phyloP scores from a whole-genome alignment of 2,113 vertebrate genomes.

The Xenopus tropicalis region DNA sequence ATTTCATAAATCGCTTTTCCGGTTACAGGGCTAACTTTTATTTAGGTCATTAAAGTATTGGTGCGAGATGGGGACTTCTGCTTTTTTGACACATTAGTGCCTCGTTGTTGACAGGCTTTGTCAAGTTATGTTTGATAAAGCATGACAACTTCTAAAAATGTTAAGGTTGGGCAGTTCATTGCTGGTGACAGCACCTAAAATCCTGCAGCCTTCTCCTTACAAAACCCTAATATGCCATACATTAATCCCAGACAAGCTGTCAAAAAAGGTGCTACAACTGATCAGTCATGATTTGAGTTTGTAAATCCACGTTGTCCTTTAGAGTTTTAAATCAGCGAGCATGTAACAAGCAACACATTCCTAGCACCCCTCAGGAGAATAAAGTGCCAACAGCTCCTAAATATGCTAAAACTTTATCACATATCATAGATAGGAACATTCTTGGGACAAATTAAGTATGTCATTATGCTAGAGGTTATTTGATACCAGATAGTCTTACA shows the following conservation, averaged over 20 bases:
- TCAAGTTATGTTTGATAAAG: slow-evolving; percentile 56
- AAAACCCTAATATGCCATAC: slow-evolving; percentile 38
- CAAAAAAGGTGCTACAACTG: slow-evolving; percentile 50
- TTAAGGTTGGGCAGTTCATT: slow-evolving; percentile 60
- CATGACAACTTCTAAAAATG: slow-evolving; percentile 62
- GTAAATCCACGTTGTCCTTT: slow-evolving; percentile 57
- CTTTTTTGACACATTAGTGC: slow-evolving; percentile 25
- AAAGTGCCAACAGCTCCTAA: slow-evolving; percentile 3
- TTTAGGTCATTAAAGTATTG: not conserved
- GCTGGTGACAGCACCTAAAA: slow-evolving; percentile 53
- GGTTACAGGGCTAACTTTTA: slow-evolving; percentile 5
- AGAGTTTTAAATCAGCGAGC: slow-evolving; percentile 53
- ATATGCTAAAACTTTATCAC: too few species aligned
- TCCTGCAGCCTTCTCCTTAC: not conserved
- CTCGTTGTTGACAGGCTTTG: slow-evolving; percentile 54
- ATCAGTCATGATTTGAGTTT: slow-evolving; percentile 59
- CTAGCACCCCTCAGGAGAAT: slow-evolving; percentile 41
- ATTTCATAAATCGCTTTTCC: too few species aligned
- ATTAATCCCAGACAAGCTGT: slow-evolving; percentile 55
- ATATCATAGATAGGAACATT: too few species aligned
- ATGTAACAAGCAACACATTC: slow-evolving; percentile 54
- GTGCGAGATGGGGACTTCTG: slow-evolving; percentile 17
- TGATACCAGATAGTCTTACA: too few species aligned
- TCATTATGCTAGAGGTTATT: too few species aligned
- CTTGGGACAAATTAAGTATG: too few species aligned